Evolutionary conservation across 1,140 invertebrate species (phyloP), one percentile per base, ranked within the genome.

Genomic region (Venturia canescens): DNA sequence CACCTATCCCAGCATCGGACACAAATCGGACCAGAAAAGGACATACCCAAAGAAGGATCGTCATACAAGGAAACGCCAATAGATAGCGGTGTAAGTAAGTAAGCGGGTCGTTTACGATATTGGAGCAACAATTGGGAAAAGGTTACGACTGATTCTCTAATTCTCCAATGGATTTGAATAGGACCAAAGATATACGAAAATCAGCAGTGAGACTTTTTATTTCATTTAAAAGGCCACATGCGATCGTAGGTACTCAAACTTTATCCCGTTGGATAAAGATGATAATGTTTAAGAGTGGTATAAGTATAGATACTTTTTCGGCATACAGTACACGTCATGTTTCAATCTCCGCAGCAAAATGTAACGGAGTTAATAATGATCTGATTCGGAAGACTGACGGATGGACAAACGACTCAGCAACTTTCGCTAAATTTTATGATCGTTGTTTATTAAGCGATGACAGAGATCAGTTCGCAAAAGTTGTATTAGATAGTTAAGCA

Each of bases 171-270:
- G 70, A 72, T 72, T 57, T 80, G 18, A 29, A 63, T 27, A 27
- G 38, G 18, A 83, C 74, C 3, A 80, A 70, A 78, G 74, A 78
- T 9, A 16, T 83, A 21, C 57, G 57, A 63, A 38, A 44, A 50
- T 60, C 34, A 34, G 27, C 71, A 27, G 38, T 44, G 34, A 48
- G 27, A 18, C 31, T 77, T 16, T 66, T 80, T 21, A 67, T 76
- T 67, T 70, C 74, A 5, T 77, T 80, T 27, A 78, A 71, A 7
- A 83, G 80, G 57, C 74, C 80, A 13, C 72, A 81, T 57, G n/a
- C 18, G 70, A 57, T 7, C 3, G 50, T 75, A 21, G 21, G 48
- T 11, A 50, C 71, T 0, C 79, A 29, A 70, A 44, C 79, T 2
- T 74, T 80, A 27, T 60, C 50, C 15, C 23, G 71, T 18, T 80